Evolutionary conservation across 2,113 vertebrate genomes (phyloP).

Genomic region (Rafetus swinhoei): DNA sequence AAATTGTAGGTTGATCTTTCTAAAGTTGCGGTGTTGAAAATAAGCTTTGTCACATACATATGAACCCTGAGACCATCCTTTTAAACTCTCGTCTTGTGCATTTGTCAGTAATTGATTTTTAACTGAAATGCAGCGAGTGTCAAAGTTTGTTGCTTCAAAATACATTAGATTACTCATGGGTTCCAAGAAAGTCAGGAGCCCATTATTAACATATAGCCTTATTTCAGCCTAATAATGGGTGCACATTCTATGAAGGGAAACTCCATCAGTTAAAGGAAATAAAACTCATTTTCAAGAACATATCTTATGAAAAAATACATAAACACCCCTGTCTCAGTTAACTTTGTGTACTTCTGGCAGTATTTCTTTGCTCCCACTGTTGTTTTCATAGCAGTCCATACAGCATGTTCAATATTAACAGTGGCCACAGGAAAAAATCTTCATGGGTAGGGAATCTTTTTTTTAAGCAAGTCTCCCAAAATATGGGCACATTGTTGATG

Average conservation of each 20-base stretch:
- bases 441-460: background rate
- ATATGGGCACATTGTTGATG: background rate
- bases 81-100: background rate
- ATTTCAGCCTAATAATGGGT: background rate
- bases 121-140: fast-evolving
- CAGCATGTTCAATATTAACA: fast-evolving
- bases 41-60: background rate
- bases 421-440: background rate
- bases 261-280: background rate
- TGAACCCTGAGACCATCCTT: fast-evolving
- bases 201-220: background rate
- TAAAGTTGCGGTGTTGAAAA: background rate
- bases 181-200: background rate
- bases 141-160: background rate
- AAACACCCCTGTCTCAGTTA: background rate
- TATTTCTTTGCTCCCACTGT: background rate
- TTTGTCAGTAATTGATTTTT: background rate
- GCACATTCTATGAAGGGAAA: background rate
- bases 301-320: background rate
- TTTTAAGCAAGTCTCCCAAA: background rate
- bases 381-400: background rate
- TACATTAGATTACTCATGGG: background rate
- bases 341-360: background rate
- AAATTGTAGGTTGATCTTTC: background rate
- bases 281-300: no score